phyloP scores from a whole-genome alignment of 2,113 vertebrate genomes.

The Aramus guarauna region DNA sequence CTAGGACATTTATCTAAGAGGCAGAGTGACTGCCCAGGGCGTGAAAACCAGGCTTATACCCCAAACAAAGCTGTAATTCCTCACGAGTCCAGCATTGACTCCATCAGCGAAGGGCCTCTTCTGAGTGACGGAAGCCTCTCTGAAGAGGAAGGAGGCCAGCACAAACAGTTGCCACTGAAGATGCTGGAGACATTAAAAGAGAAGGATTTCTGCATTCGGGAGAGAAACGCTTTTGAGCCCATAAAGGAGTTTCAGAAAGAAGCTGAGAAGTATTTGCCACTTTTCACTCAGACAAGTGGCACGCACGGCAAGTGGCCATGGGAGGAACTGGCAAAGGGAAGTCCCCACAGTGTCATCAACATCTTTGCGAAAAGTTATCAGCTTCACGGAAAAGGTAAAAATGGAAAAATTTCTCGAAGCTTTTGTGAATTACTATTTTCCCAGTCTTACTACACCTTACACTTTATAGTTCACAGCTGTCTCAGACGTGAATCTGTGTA shows the following conservation, averaged over 20 bases:
- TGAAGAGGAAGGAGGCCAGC: slow-evolving; percentile 71
- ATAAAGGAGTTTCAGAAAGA: slow-evolving; percentile 88
- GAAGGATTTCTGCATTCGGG: slow-evolving; percentile 72
- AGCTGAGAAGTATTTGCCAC: slow-evolving; percentile 78
- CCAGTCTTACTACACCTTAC: neutral
- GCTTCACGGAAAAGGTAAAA: slow-evolving; percentile 80
- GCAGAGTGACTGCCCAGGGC: slow-evolving; percentile 9
- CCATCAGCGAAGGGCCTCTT: slow-evolving; percentile 90
- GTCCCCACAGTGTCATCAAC: slow-evolving; percentile 94
- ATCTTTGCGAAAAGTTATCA: slow-evolving; percentile 91
- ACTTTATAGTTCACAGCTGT: neutral
- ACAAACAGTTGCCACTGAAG: slow-evolving; percentile 39
- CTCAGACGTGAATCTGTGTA: neutral
- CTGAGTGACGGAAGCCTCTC: slow-evolving; percentile 86
- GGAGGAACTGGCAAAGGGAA: slow-evolving; percentile 92
- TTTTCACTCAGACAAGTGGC: slow-evolving; percentile 62
- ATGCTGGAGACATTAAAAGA: slow-evolving; percentile 69
- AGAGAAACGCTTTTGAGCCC: slow-evolving; percentile 74
- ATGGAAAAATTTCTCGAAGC: neutral
- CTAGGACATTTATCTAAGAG: slow-evolving; percentile 64
- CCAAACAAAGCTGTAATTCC: slow-evolving; percentile 40
- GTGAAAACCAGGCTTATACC: slow-evolving; percentile 35
- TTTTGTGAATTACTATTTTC: neutral
- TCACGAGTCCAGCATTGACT: slow-evolving; percentile 80
- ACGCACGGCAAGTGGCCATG: slow-evolving; percentile 75